These are phyloP conservation scores for Drosophila gunungcola DNA, from an alignment of 1,140 invertebrate genomes.

Conservation along the genomic window DNA sequence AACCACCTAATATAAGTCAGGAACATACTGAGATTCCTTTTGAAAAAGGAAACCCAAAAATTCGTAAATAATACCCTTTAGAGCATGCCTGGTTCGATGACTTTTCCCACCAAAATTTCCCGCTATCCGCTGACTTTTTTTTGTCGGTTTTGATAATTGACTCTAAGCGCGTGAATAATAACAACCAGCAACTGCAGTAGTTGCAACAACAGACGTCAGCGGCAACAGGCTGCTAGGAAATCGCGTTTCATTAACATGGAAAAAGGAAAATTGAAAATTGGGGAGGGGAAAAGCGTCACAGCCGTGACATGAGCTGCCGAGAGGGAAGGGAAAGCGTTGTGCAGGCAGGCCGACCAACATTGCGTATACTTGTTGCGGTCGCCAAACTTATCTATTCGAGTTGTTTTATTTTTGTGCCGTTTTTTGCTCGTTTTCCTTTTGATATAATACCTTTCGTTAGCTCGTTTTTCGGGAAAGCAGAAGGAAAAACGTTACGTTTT, in stretches of 20 bases:
- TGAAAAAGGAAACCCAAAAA: neutral
- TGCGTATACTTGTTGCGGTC: conserved; percentile 64
- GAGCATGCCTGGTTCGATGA: conserved; percentile 15
- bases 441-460: conserved; percentile 52
- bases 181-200: conserved; percentile 58
- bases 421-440: conserved; percentile 37
- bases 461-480: conserved; percentile 67
- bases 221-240: conserved; percentile 60
- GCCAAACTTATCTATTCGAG: conserved; percentile 43
- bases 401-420: conserved; percentile 20
- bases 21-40: neutral
- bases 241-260: conserved; percentile 78
- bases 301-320: conserved; percentile 58
- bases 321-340: neutral
- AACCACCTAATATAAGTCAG: no score
- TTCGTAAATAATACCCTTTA: neutral
- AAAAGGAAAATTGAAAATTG: conserved; percentile 69
- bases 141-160: conserved; percentile 70
- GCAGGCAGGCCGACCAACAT: conserved; percentile 39
- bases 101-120: neutral
- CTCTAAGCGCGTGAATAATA: conserved; percentile 78
- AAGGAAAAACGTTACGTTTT: conserved; percentile 31
- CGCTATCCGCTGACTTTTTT: conserved; percentile 1
- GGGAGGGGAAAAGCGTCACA: conserved; percentile 46
- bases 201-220: conserved; percentile 38